A percentile compares a stretch with the other conserved stretches of the same genome.
Evolutionary conservation across 2,888 invertebrate species (phyloP).

Genomic region (Chaetoderma sp.): DNA sequence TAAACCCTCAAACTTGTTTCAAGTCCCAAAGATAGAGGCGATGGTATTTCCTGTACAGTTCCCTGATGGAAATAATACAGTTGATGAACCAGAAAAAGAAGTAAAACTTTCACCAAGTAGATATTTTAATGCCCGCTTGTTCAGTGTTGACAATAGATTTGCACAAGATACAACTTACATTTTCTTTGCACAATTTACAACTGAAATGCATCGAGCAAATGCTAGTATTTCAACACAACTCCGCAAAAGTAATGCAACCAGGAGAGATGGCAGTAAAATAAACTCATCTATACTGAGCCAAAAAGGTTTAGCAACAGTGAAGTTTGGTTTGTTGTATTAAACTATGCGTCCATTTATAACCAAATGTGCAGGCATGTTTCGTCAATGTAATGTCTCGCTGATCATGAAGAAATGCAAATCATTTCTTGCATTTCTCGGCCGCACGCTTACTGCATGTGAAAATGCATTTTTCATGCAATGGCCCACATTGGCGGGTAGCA

Average conservation of each 20-base stretch:
- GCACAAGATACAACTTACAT: constrained; percentile 27
- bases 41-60: neutral
- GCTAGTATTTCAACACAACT: constrained; percentile 4
- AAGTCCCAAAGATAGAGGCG: constrained; percentile 8
- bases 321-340: too few species aligned
- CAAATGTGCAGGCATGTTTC: too few species aligned
- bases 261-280: too few species aligned
- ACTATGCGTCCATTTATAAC: too few species aligned
- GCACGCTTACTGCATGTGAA: too few species aligned
- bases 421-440: too few species aligned
- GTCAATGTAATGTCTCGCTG: too few species aligned
- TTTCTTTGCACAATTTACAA: constrained; percentile 27
- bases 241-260: constrained; percentile 22
- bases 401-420: too few species aligned
- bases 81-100: neutral
- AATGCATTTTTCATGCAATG: too few species aligned
- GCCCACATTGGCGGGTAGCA: too few species aligned
- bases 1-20: constrained; percentile 23
- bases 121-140: constrained; percentile 25
- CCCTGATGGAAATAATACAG: neutral
- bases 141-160: constrained; percentile 26
- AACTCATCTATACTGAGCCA: too few species aligned
- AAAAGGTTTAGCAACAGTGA: too few species aligned
- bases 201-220: constrained; percentile 17
- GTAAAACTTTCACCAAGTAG: constrained; percentile 2